Percentiles rank a stretch among this genome's conserved stretches.
Evolutionary conservation across 1,140 invertebrate species (phyloP).

Genomic region (Pseudomyrmex sp.): DNA sequence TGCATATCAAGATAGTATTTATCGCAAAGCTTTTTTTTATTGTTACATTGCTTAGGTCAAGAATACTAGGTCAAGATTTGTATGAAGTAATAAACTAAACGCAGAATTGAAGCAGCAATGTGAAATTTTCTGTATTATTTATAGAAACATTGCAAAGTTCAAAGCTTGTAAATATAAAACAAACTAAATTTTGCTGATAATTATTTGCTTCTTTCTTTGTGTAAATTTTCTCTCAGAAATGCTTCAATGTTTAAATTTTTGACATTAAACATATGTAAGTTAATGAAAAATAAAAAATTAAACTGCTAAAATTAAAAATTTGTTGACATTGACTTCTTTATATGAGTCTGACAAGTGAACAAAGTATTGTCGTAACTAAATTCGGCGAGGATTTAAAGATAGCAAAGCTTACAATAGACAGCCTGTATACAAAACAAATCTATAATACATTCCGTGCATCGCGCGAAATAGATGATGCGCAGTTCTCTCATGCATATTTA

Average conservation of each 20-base stretch:
- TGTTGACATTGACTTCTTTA: neutral
- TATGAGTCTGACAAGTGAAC: neutral
- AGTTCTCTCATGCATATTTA: constrained; percentile 51
- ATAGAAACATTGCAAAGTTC: neutral
- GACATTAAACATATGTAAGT: neutral
- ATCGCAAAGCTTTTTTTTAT: constrained; percentile 33
- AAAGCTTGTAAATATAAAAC: neutral
- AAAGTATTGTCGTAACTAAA: constrained; percentile 8
- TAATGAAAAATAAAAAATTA: neutral
- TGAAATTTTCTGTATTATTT: constrained; percentile 3
- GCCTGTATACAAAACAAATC: constrained; percentile 13
- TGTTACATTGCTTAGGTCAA: neutral
- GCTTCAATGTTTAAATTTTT: neutral
- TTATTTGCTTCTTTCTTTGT: neutral
- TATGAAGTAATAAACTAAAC: neutral
- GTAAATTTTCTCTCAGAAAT: neutral
- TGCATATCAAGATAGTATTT: neutral
- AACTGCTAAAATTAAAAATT: neutral
- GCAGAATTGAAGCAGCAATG: constrained; percentile 20
- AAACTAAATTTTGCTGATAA: constrained; percentile 33
- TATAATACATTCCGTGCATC: constrained; percentile 36
- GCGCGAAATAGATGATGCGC: constrained; percentile 21
- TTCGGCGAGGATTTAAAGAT: neutral
- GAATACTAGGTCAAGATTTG: constrained; percentile 9
- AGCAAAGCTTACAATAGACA: constrained; percentile 33